Base-by-base conservation (phyloP, 2,888 invertebrate genomes). In the Thalpophila matura region DNA sequence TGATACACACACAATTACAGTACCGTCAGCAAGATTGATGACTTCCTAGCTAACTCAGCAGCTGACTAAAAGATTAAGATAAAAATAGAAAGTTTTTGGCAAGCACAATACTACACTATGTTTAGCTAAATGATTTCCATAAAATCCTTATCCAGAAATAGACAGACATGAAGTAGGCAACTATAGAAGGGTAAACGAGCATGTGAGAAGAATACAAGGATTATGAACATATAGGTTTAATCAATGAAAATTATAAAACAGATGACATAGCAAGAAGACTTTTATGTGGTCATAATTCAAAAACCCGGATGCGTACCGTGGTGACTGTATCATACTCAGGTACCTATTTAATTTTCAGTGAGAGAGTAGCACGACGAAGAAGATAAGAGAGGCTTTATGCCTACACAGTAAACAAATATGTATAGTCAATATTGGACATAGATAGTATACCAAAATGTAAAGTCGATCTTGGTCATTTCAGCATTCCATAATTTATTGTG, bases 141-240 rank as follows among this genome's bases (percentile, higher is more conserved):
- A 67, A 78, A 57, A 58, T 69, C 46, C 55, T 43, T 61, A 55
- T 14, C 61, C 70, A 67, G 70, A 84, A 85, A 86, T 83, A 84
- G 78, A 54, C 0, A 7, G 29, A 12, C 3, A 22, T 9, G 1
- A 6, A 20, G 5, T 3, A 38, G 26, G 1, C 3, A 33, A 0
- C 7, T 0, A 0, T 22, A 72, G 67, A 60, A 67, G 46, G 7
- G 2, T n/a, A 2, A 33, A 9, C 14, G 0, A 10, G 1, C 7
- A 2, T 10, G 3, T 12, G 10, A 31, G 4, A 12, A 31, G 12
- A 31, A 4, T 4, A 33, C n/a, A n/a, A n/a, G n/a, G n/a, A n/a
- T n/a, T n/a, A n/a, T n/a, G n/a, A n/a, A n/a, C n/a, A n/a, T n/a
- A n/a, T n/a, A n/a, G n/a, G n/a, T n/a, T n/a, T n/a, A n/a, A n/a